Base-by-base conservation (phyloP, 2,113 vertebrate species). In the Acrocephalus kingi region DNA sequence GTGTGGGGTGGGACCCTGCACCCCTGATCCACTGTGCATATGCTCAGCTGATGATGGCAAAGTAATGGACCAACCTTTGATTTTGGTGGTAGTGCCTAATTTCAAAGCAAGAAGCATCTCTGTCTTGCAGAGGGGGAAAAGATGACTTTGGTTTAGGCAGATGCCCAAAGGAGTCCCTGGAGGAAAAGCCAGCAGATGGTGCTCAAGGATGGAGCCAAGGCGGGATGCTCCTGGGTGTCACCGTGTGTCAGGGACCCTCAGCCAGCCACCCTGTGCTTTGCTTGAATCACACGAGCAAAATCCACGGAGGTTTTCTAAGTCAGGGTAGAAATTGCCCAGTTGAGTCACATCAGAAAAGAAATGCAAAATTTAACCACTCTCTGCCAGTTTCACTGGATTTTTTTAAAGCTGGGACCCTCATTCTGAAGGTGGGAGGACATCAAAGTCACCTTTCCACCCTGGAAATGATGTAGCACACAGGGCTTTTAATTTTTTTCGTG, bases 101-200 rank as follows among this genome's bases (percentile, higher is more conserved):
- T 73, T 58, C 63, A 55, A 35, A 58, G 33, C 11, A 58, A 73
- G 23, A 54, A 62, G n/a, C 4, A 2, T 23, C 25, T 5, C 25
- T 21, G 3, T 13, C 54, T 78, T 27, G 6, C 27, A 83, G 31
- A 31, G 35, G 33, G 31, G 10, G 8, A 37, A 52, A 52, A 62
- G 59, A 10, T 23, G 41, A 2, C 13, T 18, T 30, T 46, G 78
- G 14, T 24, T 52, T 92, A 87, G 73, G 33, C 28, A 54, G 39
- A 33, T 77, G 43, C 28, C 21, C 0, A 0, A 22, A 22, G 19
- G 19, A 80, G 25, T 74, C 75, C 63, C 82, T 20, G 30, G 67
- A 89, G 68, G 31, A 91, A 61, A 85, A 85, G 67, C 90, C 93
- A 94, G 71, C 59, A 96, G 94, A 93, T 85, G 84, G 93, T 96